Evolutionary conservation across 2,797 vertebrate species (phyloP).

Genomic region (Urosaurus nigricauda): DNA sequence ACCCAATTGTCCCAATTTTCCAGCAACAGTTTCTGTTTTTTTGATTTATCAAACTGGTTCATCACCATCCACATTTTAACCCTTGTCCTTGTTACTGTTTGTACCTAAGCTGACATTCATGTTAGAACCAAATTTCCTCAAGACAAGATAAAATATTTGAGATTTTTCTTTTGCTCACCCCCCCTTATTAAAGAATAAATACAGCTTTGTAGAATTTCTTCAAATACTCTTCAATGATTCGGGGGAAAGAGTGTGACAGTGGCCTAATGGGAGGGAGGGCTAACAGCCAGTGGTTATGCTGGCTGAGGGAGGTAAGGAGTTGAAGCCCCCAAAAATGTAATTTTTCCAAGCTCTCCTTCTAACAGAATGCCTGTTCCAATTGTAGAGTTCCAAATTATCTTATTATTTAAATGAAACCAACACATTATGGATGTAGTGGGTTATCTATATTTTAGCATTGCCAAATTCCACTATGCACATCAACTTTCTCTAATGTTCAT

Average conservation of each 20-base stretch:
- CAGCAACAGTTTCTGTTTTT: neutral
- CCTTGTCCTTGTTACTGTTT: neutral
- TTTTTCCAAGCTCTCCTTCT: no score
- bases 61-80: neutral
- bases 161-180: neutral
- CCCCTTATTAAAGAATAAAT: neutral
- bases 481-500: neutral
- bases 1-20: constrained; percentile 11
- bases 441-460: neutral
- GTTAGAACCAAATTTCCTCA: neutral
- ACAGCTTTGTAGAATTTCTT: neutral
- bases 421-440: neutral
- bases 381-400: neutral
- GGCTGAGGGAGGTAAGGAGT: neutral
- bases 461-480: neutral
- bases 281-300: neutral
- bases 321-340: no score
- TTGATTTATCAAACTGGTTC: neutral
- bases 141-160: neutral
- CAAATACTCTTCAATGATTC: neutral
- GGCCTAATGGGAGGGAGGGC: neutral
- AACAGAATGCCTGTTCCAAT: neutral
- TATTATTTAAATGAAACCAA: neutral
- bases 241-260: neutral
- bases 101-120: neutral